Evolutionary conservation across 2,797 vertebrate species (phyloP), one percentile per base, ranked within the genome.

Genomic region (Denticeps clupeoides): DNA sequence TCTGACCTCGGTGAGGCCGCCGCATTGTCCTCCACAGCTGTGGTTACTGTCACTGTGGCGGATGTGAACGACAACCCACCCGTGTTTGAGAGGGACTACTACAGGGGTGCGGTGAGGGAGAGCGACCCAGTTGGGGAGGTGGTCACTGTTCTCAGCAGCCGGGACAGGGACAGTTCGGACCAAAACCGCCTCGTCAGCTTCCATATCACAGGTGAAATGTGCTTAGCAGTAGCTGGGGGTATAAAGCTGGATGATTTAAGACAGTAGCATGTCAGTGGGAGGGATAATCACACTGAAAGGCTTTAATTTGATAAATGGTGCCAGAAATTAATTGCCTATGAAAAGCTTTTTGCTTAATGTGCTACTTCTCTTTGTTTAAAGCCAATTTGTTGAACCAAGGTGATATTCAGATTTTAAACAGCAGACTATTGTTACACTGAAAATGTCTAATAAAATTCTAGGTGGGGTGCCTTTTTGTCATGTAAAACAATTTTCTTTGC

Each of bases 1-100:
- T 89, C 86, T 1, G 94, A 99, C 58, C 77, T 86, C 9, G 94
- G 90, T 0, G 91, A 98, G 63, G 74, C 73, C 6, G 57, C 69
- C 5, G 84, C 87, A 0, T 82, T 89, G 1, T 91, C 92, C 53
- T 90, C 93, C 46, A 72, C 67, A 12, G 64, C 89, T 1, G 60
- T 86, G 3, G 86, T 98, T 21, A 89, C 87, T 15, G 82, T 99
- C 21, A 78, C 83, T 0, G 87, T 99, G 59, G 87, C 89, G 0
- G 95, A 99, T 1, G 77, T 93, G 32, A 98, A 99, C 6, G 95
- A 99, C 67, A 98, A 88, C 56, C 89, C 93, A 0, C 95, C 95
- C 0, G 74, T 70, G 13, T 99, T 98, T 49, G 88, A 91, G 43
- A 84, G 88, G 8, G 88, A 88, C 65, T 79, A 87, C 41, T 99